Base-by-base conservation (phyloP, 2,888 invertebrate genomes). In the Gastrophysa polygoni region DNA sequence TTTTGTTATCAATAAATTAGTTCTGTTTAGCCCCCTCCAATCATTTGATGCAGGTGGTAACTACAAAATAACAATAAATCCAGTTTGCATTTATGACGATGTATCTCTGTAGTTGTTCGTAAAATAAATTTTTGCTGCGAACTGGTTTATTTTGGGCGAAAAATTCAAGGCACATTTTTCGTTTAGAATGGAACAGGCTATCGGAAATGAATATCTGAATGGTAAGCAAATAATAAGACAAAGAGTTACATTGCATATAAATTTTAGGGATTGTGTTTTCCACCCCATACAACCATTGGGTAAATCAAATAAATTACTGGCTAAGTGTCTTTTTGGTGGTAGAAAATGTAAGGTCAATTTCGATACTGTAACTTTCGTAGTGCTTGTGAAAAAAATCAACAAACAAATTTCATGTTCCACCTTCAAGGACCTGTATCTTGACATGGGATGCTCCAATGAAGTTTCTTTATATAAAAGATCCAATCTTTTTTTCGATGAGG, bases 131-230 rank as follows among this genome's bases (percentile, higher is more conserved):
- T 16, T 14, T 24, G 10, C 16, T 46, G 46, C 16, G 11, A 14
- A 46, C 46, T 46, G 16, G 46, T 46, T 47, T 47, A 47, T 47
- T 47, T 51, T 51, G 51, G 51, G 51, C 51, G 5, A 51, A 51
- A 55, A 55, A 55, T 10, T 10, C 55, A 55, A 48, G 55, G n/a
- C 46, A 55, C 55, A 55, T 55, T 55, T 48, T 55, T 55, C 48
- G 55, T 55, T 55, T 48, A 55, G 38, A 55, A 55, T 55, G 55
- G 48, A 55, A 55, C 55, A 55, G 55, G 55, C 55, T 55, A 55
- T 55, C 55, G 55, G 55, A 55, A 55, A 55, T 55, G 48, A 34
- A 55, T 55, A 48, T 55, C 48, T 55, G 48, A 55, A 55, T 55
- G 55, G 55, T 38, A 55, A 55, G 48, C 55, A 55, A 55, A 55